Base-by-base conservation (phyloP, 2,888 invertebrate genomes). In the Diaphora mendica region DNA sequence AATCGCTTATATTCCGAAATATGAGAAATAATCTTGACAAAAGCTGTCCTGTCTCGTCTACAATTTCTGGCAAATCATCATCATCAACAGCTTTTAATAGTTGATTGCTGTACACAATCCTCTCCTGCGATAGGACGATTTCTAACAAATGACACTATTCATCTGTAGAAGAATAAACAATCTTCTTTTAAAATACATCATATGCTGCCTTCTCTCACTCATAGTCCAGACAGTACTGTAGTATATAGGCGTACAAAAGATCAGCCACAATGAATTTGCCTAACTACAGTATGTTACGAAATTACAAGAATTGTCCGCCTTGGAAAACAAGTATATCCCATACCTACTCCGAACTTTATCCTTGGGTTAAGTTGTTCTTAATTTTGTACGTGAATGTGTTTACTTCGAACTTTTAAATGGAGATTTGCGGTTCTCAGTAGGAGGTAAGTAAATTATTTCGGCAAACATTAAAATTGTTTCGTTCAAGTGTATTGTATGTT, bases 261-360 rank as follows among this genome's bases (percentile, higher is more conserved):
- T 62, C 30, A 42, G 42, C 70, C 11, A 59, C 66, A 48, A 62
- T 44, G 35, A 62, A 0, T 71, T 42, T 64, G 67, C 64, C 26
- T 51, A 48, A 13, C 20, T 23, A 44, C n/a, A 66, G 44, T 33
- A 17, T 4, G 35, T 71, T 26, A 51, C 13, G 33, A 15, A 70
- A 67, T 64, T 35, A 70, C 73, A 42, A 78, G 82, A 85, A 44
- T 87, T 87, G 89, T 89, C 86, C 86, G 83, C 88, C 89, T 91
- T 89, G 86, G 85, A 88, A 89, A 88, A 89, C 89, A 84, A 90
- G 87, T 87, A 87, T 90, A 91, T 92, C 90, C 26, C 42, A 62
- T 35, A 44, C 15, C 44, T 44, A 86, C 75, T 77, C 73, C 75
- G 76, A 85, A 88, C 85, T 82, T 86, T 80, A 80, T 82, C 86